These are phyloP conservation scores for Anomalospiza imberbis DNA, from an alignment of 2,797 vertebrate species.

Conservation along the genomic window DNA sequence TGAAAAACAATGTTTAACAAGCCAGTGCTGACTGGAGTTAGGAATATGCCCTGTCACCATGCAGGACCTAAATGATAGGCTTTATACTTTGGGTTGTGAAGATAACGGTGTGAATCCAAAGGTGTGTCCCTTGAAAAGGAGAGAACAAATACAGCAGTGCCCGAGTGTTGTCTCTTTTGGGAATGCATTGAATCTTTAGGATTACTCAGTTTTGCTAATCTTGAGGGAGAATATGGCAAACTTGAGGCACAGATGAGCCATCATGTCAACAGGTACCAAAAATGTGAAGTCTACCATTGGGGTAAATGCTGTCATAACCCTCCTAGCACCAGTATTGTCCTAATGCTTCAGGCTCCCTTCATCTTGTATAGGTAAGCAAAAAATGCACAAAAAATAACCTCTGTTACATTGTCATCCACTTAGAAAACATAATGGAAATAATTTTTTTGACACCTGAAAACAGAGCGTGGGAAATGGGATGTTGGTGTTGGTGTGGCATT, in stretches of 20 bases:
- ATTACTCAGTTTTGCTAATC: not conserved
- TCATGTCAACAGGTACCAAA: not conserved
- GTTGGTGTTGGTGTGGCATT: not conserved
- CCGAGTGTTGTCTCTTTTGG: not conserved
- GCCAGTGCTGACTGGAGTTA: not conserved
- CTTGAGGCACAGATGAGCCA: not conserved
- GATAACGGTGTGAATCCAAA: not conserved
- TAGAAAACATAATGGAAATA: not conserved
- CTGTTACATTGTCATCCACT: not conserved
- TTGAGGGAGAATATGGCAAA: not conserved
- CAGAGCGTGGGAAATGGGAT: not conserved
- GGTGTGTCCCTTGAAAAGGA: not conserved
- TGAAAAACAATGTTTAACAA: constrained; percentile 7
- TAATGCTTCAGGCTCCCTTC: not conserved
- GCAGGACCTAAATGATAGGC: not conserved
- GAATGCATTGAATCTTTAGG: not conserved
- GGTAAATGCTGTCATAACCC: not conserved
- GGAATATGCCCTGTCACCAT: not conserved
- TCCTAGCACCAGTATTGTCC: not conserved
- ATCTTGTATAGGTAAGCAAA: not conserved
- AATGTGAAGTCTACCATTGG: not conserved
- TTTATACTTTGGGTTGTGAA: not conserved
- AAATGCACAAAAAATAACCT: not conserved
- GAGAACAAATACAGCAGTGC: not conserved
- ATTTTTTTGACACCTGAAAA: not conserved